Base-by-base conservation (phyloP, 1,140 invertebrate species). In the Zaprionus ghesquierei region DNA sequence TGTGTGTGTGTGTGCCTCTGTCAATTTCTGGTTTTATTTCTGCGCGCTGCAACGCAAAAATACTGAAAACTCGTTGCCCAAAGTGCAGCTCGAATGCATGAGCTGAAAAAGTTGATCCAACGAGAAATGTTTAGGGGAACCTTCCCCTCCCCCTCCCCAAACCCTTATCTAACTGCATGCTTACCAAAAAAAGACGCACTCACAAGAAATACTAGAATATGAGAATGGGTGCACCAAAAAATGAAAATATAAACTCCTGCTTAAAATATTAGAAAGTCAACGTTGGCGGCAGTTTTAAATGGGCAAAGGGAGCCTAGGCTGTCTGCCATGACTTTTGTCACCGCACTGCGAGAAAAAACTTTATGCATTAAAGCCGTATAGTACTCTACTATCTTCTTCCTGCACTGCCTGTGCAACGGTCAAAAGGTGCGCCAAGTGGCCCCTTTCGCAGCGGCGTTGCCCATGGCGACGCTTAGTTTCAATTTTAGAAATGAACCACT, bases 281-380 rank as follows among this genome's bases (percentile, higher is more conserved):
- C 25, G 50, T 23, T 22, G 55, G 56, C 38, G 63, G 49, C 50
- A 53, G 22, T 38, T 49, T 63, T 38, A 50, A 62, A 41, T 63
- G 66, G 35, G 60, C 29, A 49, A 20, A 5, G 38, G 4, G 46
- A 22, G 8, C 2, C 3, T 12, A 2, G 22, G 46, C 29, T 38
- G 20, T 38, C 50, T 38, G 33, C 44, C 62, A 23, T 44, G 60
- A 68, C 49, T 60, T 53, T 58, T 69, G 71, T 66, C 75, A 71
- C 38, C 27, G 29, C 31, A 29, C 41, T 29, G 33, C 46, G 56
- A 76, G 10, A 25, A 50, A 51, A 69, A 75, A 63, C 53, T 71
- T 79, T 72, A 62, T 75, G 78, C 78, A 87, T 86, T 81, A 78
- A 87, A 78, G 69, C 50, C 35, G 46, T 20, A 12, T 12, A 25